phyloP scores from a whole-genome alignment of 2,797 vertebrate genomes.

The Enteromius mattozi region DNA sequence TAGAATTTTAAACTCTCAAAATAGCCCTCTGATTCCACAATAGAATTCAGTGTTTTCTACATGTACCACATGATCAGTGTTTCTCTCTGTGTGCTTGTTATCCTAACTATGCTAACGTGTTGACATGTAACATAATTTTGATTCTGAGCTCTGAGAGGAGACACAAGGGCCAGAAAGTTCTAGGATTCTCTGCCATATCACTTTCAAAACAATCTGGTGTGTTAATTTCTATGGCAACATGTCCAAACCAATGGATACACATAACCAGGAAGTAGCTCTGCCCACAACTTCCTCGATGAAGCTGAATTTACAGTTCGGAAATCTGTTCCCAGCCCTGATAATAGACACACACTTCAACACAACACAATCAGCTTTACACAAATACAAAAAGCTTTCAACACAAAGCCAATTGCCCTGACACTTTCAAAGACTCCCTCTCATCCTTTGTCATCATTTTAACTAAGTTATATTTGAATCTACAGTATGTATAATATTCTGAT shows the following conservation, averaged over 20 bases:
- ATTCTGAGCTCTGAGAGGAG: conserved; percentile 23
- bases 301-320: conserved; percentile 21
- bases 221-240: conserved; percentile 62
- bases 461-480: not conserved
- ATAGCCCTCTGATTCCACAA: conserved; percentile 19
- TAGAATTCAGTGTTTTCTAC: conserved; percentile 24
- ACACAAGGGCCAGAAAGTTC: not conserved
- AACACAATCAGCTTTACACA: conserved; percentile 23
- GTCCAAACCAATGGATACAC: conserved; percentile 59
- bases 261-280: conserved; percentile 68
- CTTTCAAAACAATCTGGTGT: conserved; percentile 29
- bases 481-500: not conserved
- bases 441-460: not conserved
- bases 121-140: conserved; percentile 11
- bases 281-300: conserved; percentile 69
- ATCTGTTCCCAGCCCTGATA: conserved; percentile 35
- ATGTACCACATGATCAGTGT: conserved; percentile 54
- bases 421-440: not conserved
- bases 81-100: conserved; percentile 52
- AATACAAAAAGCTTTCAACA: not conserved
- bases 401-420: not conserved
- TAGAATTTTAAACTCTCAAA: not conserved
- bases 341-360: conserved; percentile 15
- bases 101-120: conserved; percentile 50
- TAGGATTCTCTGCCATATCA: conserved; percentile 22